Evolutionary conservation across 2,888 invertebrate species (phyloP), one percentile per base, ranked within the genome.

Genomic region (Caenorhabditis panamensis): DNA sequence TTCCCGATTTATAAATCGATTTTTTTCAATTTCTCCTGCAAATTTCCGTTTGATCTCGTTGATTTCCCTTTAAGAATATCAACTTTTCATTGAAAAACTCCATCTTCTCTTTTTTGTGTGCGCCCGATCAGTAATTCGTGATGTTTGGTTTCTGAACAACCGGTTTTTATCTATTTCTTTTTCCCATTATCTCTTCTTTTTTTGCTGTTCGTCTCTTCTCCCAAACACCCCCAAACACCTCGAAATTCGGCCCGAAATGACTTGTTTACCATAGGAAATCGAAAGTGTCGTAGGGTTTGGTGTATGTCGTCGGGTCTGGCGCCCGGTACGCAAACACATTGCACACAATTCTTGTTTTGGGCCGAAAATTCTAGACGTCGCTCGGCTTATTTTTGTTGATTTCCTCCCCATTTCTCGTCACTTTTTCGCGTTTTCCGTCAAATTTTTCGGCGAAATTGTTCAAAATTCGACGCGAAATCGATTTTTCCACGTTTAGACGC

Each of bases 351-450:
- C 22, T 24, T 51, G n/a, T 53, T 54, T 66, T 37, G 31, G 24
- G 9, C 18, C 9, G 67, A 68, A 68, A 20, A 1, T 68, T 68
- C 67, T 58, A 36, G 58, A 67, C 41, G 56, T n/a, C 66, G n/a
- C 36, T 24, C 26, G 54, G 41, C 22, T 28, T 36, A 37, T 36
- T 44, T 63, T 51, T 22, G 53, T 53, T 20, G 20, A 22, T 26
- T 53, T 26, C 18, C 13, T 2, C 26, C 26, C 1, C 16, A 5
- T 26, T 22, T 20, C 20, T 49, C 8, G 5, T 8, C 9, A 2
- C 37, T 24, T 5, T 16, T 49, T 31, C 24, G 16, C 5, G 41
- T 41, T 41, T 13, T 13, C 9, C 16, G 5, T 6, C 16, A 9
- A 16, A 3, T 41, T 41, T 41, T 41, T 16, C 9, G 16, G 13